Evolutionary conservation across 2,888 invertebrate genomes (phyloP).

Genomic region (Matsumyia berberina): DNA sequence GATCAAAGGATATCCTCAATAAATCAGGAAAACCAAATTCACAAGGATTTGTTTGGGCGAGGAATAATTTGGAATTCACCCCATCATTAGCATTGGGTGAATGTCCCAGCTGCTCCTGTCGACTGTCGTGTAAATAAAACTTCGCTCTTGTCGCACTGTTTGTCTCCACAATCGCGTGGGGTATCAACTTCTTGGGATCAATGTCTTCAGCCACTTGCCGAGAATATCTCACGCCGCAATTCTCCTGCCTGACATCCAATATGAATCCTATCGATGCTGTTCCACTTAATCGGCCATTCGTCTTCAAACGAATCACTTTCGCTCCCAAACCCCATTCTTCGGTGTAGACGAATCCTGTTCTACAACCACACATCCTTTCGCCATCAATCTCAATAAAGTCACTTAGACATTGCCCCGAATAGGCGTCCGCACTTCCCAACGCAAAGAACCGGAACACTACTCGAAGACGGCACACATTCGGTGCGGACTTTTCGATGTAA

Average conservation of each 20-base stretch:
- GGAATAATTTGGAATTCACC: slow-evolving; percentile 34
- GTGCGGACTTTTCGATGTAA: slow-evolving; percentile 84
- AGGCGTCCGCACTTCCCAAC: slow-evolving; percentile 81
- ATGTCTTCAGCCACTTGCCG: slow-evolving; percentile 49
- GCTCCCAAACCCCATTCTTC: slow-evolving; percentile 81
- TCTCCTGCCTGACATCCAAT: slow-evolving; percentile 86
- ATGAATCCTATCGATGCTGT: slow-evolving; percentile 85
- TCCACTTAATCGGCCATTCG: slow-evolving; percentile 83
- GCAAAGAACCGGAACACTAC: slow-evolving; percentile 86
- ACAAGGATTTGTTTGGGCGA: slow-evolving; percentile 72
- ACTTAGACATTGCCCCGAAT: slow-evolving; percentile 82
- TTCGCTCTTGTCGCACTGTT: slow-evolving; percentile 51
- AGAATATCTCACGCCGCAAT: slow-evolving; percentile 84
- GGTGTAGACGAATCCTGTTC: slow-evolving; percentile 81
- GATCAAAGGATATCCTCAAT: slow-evolving; percentile 80
- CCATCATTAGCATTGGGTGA: slow-evolving; percentile 28
- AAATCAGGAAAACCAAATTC: slow-evolving; percentile 81
- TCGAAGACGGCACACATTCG: slow-evolving; percentile 85
- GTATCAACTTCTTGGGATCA: slow-evolving; percentile 24
- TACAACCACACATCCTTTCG: slow-evolving; percentile 86
- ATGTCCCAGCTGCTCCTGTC: slow-evolving; percentile 50
- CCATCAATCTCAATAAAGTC: slow-evolving; percentile 86
- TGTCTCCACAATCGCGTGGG: slow-evolving; percentile 60
- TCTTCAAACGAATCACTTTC: slow-evolving; percentile 85
- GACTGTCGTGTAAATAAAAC: slow-evolving; percentile 15